A percentile compares a stretch with the other conserved stretches of the same genome.
Conservation (phyloP, 2,797 vertebrate species). For the Gallinago solitaria region DNA sequence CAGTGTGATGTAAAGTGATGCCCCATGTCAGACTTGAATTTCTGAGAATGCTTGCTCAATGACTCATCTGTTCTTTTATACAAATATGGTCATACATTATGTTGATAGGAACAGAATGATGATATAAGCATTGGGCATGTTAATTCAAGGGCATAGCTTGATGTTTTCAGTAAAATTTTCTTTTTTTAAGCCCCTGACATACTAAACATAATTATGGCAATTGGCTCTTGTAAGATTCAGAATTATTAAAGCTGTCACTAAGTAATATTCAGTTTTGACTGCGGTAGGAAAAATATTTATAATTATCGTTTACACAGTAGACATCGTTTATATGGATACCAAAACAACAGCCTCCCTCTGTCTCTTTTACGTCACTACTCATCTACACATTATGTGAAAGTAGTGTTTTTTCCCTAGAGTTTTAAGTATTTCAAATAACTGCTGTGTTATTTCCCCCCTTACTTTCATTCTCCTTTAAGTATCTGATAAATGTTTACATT, state of each 20-base stretch:
- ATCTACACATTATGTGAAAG: not conserved
- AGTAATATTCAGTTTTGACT: conserved; percentile 36
- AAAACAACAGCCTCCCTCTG: conserved; percentile 50
- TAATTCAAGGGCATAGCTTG: not conserved
- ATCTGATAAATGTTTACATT: not conserved
- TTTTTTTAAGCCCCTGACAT: not conserved
- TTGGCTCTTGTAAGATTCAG: not conserved
- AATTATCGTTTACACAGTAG: not conserved
- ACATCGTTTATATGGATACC: not conserved
- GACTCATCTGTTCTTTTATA: not conserved
- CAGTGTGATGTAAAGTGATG: not conserved
- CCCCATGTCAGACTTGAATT: not conserved
- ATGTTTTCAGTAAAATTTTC: not conserved
- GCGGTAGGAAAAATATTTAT: conserved; percentile 38
- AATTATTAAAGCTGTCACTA: not conserved
- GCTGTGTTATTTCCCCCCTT: not conserved
- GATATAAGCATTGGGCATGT: fast-evolving
- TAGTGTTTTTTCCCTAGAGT: not conserved
- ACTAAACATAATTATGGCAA: not conserved
- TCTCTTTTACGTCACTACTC: conserved; percentile 5
- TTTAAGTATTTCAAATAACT: not conserved
- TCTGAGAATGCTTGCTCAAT: not conserved
- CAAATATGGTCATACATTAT: fast-evolving
- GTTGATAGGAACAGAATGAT: not conserved
- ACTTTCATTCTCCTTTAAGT: not conserved